Base-by-base conservation (phyloP, 2,888 invertebrate species). In the Prosopocoilus inquinatus region DNA sequence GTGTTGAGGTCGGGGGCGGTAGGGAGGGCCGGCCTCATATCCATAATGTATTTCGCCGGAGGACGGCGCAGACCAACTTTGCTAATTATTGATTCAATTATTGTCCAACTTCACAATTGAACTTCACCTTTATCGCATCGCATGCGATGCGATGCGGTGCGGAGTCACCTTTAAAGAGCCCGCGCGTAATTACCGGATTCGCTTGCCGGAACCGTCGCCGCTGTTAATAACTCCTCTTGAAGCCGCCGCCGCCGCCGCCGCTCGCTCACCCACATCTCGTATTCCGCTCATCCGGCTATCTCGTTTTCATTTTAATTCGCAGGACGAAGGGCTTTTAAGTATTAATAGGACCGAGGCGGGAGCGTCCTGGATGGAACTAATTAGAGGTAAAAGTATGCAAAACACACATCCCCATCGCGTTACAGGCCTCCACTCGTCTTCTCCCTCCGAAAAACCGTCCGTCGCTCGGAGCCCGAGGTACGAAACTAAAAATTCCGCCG, bases 31-130 rank as follows among this genome's bases (percentile, higher is more conserved):
- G 12, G 11, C 15, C 47, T 50, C 41, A 53, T 55, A 59, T 57
- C 55, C 55, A 53, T 59, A 55, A 59, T 59, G 57, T 50, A 60
- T 59, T 61, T 53, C 32, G 52, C 55, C 50, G 47, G 41, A 41
- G 59, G 55, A 34, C 52, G 36, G 47, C 45, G 46, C 53, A 51
- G 54, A 50, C 55, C 50, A 60, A 62, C 57, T 60, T 59, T 59
- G 34, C 55, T 57, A 59, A 62, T 60, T 57, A 60, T 58, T 58
- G 60, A 62, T 60, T 60, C 57, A 62, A 60, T 62, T 60, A 60
- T 60, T 62, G 58, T 62, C 52, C 43, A 45, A 62, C 56, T 62
- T 61, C 58, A 56, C 60, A 62, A 60, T 62, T 58, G 50, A 58
- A 53, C 55, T 53, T 53, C 34, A 55, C 57, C 57, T 61, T 61